These are phyloP conservation scores for Limnephilus lunatus DNA, from an alignment of 2,888 invertebrate species.

Conservation along the genomic window DNA sequence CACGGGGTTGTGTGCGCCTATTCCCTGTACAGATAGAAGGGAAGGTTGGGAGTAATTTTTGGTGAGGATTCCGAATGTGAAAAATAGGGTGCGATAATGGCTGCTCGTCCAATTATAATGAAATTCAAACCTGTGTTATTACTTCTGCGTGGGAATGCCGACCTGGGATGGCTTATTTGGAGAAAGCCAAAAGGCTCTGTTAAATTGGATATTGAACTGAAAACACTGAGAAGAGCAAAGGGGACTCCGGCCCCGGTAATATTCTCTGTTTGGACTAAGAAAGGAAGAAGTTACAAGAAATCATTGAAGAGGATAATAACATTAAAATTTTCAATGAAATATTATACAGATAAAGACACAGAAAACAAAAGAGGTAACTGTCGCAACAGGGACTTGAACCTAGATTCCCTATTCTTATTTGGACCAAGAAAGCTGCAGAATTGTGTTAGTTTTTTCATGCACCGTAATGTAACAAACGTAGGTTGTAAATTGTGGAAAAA, in stretches of 20 bases:
- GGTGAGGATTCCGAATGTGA: slow-evolving; percentile 63
- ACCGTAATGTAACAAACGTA: too few species aligned
- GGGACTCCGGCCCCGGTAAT: neutral
- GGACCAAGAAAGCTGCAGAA: neutral
- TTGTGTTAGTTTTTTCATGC: neutral
- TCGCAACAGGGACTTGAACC: too few species aligned
- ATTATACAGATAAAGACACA: too few species aligned
- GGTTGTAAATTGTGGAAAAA: too few species aligned
- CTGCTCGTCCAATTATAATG: slow-evolving; percentile 66
- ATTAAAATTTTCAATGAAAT: too few species aligned
- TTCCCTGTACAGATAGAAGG: slow-evolving; percentile 51
- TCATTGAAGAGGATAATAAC: too few species aligned
- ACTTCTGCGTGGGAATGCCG: slow-evolving; percentile 48
- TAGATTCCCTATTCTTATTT: too few species aligned
- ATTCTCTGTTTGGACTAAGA: neutral
- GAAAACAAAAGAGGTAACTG: too few species aligned
- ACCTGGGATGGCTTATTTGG: slow-evolving; percentile 32
- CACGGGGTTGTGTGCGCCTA: slow-evolving; percentile 55
- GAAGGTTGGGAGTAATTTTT: slow-evolving; percentile 61
- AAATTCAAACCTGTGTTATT: slow-evolving; percentile 66
- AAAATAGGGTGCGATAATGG: slow-evolving; percentile 66
- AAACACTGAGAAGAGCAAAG: slow-evolving; percentile 4
- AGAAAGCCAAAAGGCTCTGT: slow-evolving; percentile 5
- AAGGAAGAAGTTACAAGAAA: neutral
- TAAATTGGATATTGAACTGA: slow-evolving; percentile 21